phyloP scores from a whole-genome alignment of 2,888 invertebrate genomes.

The Neoscelio sp. region DNA sequence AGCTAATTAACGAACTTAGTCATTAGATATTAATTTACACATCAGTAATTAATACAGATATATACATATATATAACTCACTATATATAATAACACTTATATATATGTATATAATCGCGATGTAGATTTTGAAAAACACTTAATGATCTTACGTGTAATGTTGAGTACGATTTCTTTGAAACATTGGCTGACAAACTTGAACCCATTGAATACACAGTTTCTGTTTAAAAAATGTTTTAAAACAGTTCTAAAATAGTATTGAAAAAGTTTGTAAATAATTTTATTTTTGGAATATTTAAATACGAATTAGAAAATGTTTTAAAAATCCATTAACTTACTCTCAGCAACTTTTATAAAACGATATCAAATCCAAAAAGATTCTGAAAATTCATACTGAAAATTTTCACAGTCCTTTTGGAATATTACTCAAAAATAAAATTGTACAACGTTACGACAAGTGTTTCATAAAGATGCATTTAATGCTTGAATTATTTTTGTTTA shows the following conservation, averaged over 20 bases:
- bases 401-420: no score
- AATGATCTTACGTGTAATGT: constrained; percentile 68
- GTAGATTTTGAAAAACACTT: constrained; percentile 69
- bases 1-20: constrained; percentile 79
- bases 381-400: no score
- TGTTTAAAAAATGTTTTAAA: constrained; percentile 5
- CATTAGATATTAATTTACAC: constrained; percentile 80
- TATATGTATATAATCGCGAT: constrained; percentile 63
- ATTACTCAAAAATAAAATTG: no score
- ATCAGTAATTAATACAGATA: constrained; percentile 68
- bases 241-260: not conserved
- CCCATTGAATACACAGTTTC: not conserved
- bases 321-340: no score
- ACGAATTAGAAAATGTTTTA: not conserved
- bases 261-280: no score
- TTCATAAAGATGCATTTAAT: constrained; percentile 32
- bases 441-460: constrained; percentile 15
- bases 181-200: constrained; percentile 7
- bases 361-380: no score
- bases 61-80: constrained; percentile 46
- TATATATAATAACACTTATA: constrained; percentile 59
- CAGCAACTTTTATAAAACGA: no score
- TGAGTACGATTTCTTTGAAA: constrained; percentile 23
- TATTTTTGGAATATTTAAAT: not conserved
- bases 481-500: constrained; percentile 6